Evolutionary conservation across 2,113 vertebrate genomes (phyloP), one percentile per base, ranked within the genome.

Genomic region (Beaufortia kweichowensis): DNA sequence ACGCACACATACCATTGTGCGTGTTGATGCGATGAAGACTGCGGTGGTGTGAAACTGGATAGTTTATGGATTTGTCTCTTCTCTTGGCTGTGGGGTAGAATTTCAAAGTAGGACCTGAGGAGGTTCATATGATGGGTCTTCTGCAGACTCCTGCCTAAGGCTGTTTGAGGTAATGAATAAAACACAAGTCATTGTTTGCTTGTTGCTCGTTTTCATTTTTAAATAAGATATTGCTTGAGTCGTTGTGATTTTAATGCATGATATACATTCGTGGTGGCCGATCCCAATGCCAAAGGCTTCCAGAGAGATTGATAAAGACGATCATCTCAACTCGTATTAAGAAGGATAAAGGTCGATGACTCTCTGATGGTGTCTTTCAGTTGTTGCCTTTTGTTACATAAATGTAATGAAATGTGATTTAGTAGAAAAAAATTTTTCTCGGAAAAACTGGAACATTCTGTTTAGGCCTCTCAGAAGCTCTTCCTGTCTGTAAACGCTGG

Each of bases 1-100:
- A 2, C 57, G 21, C 2, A 60, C 43, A 41, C 39, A 68, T 43
- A n/a, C 23, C 21, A 15, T 28, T 64, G 17, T 66, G 55, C 59
- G 35, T 46, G 39, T 19, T 8, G n/a, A 71, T 50, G 64, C 57
- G 64, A 76, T 72, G 60, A 66, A 69, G 23, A 24, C 26, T 29
- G 48, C 69, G 26, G 70, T 11, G 31, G 56, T 74, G 76, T 75
- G 75, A 73, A 75, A 78, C 19, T 41, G 23, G 62, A 53, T 21
- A 39, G 29, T 23, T 66, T 26, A 35, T 57, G 79, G 41, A 56
- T 57, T 59, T 7, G 8, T 60, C 26, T 9, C 26, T 57, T 43
- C 75, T 65, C 41, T 31, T 24, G 62, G 31, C 26, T 43, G n/a
- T 14, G 33, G 70, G 77, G 31, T 77, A 21, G 53, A 75, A 69